Conservation (phyloP, 2,888 invertebrate genomes). For the Polymixis lichenea region DNA sequence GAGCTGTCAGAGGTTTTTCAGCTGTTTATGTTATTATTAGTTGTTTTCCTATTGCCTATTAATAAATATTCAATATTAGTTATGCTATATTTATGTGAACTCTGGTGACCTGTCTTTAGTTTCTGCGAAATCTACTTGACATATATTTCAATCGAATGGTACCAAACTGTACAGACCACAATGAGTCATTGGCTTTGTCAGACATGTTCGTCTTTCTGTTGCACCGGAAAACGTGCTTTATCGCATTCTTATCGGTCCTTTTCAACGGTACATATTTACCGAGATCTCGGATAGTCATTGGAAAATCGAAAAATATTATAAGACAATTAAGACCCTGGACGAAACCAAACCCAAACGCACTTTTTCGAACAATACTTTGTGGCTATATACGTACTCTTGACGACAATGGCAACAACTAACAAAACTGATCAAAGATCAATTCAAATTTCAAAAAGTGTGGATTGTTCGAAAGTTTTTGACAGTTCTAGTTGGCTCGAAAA, state of each 20-base stretch:
- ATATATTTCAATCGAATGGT: constrained; percentile 1
- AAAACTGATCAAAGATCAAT: neutral
- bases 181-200: constrained; percentile 48
- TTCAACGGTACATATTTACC: constrained; percentile 11
- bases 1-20: neutral
- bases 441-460: neutral
- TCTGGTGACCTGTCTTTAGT: constrained; percentile 33
- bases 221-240: constrained; percentile 33
- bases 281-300: neutral
- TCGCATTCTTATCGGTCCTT: constrained; percentile 2
- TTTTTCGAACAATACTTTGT: neutral
- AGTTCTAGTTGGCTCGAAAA: neutral
- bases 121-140: constrained; percentile 19
- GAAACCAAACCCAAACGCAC: neutral
- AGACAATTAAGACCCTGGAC: neutral
- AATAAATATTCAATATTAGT: neutral
- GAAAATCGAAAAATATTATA: neutral
- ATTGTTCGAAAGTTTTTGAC: neutral
- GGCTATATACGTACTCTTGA: no score
- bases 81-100: constrained; percentile 5
- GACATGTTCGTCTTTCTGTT: constrained; percentile 5
- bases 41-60: neutral
- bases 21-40: no score
- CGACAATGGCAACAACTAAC: neutral
- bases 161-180: neutral